These are phyloP conservation scores for Myrmecophaga tridactyla DNA, from an alignment of 2,113 vertebrate genomes.

Conservation along the genomic window DNA sequence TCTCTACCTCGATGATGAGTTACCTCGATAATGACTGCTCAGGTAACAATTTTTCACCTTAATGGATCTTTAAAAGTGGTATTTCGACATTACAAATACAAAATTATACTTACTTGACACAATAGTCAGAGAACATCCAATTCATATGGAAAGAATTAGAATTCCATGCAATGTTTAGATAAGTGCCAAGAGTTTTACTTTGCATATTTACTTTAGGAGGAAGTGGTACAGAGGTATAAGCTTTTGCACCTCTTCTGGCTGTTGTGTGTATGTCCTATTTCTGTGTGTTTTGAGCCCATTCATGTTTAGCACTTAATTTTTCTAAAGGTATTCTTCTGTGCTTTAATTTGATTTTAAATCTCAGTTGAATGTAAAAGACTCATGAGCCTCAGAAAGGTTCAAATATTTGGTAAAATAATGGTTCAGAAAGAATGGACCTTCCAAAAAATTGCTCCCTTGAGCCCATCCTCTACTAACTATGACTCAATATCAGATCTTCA, in stretches of 20 bases:
- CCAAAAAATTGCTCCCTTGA: background rate
- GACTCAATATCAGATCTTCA: background rate
- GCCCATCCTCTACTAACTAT: background rate
- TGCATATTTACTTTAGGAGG: background rate
- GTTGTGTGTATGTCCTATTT: background rate
- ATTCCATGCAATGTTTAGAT: background rate
- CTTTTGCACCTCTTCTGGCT: background rate
- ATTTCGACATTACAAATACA: background rate
- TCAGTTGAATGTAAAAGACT: background rate
- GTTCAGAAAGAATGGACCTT: background rate
- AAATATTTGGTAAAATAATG: slow-evolving; percentile 32
- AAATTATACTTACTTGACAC: background rate
- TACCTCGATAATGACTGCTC: background rate
- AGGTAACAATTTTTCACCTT: background rate
- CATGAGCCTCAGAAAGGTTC: background rate
- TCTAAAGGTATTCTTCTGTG: background rate
- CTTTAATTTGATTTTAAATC: slow-evolving; percentile 31
- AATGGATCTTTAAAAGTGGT: background rate
- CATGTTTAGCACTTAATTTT: background rate
- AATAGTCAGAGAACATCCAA: background rate
- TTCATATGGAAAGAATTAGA: background rate
- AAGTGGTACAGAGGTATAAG: background rate
- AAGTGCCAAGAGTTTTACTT: background rate
- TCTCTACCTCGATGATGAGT: background rate
- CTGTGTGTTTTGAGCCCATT: background rate